Conservation (phyloP, 2,888 invertebrate genomes). For the Oligia latruncula region DNA sequence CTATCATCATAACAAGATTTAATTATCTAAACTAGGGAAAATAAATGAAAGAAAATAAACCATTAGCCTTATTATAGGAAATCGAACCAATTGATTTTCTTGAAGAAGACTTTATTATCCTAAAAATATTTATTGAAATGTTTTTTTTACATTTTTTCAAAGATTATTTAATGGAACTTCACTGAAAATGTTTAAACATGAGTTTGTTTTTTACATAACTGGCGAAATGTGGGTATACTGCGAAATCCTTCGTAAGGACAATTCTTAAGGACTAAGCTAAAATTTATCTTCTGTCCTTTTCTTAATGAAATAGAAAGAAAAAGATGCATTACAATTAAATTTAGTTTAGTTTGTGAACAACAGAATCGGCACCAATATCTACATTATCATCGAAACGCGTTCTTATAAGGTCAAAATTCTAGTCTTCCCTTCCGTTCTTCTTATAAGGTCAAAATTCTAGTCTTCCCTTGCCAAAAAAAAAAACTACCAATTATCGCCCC, state of each 20-base stretch:
- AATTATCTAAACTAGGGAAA: not conserved
- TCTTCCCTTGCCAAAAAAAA: not conserved
- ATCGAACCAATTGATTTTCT: not conserved
- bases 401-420: not conserved
- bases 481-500: not conserved
- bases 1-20: not conserved
- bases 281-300: too few species aligned
- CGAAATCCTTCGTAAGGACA: not conserved
- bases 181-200: not conserved
- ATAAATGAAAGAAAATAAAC: too few species aligned
- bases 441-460: too few species aligned
- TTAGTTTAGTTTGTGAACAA: too few species aligned
- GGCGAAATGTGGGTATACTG: not conserved
- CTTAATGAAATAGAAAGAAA: too few species aligned
- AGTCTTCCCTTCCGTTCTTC: not conserved
- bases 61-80: not conserved
- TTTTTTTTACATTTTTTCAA: not conserved
- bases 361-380: not conserved
- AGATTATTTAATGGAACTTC: not conserved
- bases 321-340: too few species aligned
- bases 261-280: too few species aligned
- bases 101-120: not conserved
- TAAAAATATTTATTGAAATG: not conserved
- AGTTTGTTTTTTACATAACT: not conserved
- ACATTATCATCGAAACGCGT: not conserved